phyloP scores from a whole-genome alignment of 2,797 vertebrate genomes.

The Mastacembelus armatus region DNA sequence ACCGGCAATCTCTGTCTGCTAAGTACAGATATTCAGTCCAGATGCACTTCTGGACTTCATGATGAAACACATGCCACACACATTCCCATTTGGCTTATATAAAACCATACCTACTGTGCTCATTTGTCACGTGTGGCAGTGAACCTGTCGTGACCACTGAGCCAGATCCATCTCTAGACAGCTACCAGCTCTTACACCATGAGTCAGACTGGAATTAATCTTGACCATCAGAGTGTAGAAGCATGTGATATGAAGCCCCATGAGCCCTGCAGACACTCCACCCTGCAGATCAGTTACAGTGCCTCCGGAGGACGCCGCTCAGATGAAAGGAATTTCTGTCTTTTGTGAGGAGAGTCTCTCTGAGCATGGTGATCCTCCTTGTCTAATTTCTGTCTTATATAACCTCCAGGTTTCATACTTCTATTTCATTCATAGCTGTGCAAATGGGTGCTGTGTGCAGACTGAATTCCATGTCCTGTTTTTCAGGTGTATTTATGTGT shows the following conservation, averaged over 20 bases:
- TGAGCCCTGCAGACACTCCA: constrained; percentile 36
- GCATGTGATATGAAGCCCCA: constrained; percentile 37
- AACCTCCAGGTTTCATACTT: not conserved
- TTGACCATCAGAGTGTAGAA: constrained; percentile 40
- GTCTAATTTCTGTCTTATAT: not conserved
- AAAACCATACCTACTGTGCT: constrained; percentile 8
- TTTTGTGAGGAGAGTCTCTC: constrained; percentile 9
- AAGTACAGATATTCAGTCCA: constrained; percentile 26
- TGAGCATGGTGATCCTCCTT: not conserved
- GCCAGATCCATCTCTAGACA: constrained; percentile 40
- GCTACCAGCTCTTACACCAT: constrained; percentile 41
- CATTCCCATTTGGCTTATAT: constrained; percentile 12
- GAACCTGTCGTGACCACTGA: constrained; percentile 24
- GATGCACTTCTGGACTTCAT: constrained; percentile 40
- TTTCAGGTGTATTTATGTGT: not conserved
- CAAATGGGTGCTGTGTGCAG: constrained; percentile 5
- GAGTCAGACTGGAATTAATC: constrained; percentile 56
- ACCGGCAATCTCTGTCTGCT: not conserved
- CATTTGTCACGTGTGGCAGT: constrained; percentile 7
- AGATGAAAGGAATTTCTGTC: constrained; percentile 48
- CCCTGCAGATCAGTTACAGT: constrained; percentile 34
- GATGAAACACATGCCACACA: constrained; percentile 24
- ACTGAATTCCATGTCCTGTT: constrained; percentile 3
- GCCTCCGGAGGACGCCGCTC: constrained; percentile 23
- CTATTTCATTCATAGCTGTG: constrained; percentile 1